phyloP scores from a whole-genome alignment of 2,888 invertebrate genomes.

The Rotaria sp. region DNA sequence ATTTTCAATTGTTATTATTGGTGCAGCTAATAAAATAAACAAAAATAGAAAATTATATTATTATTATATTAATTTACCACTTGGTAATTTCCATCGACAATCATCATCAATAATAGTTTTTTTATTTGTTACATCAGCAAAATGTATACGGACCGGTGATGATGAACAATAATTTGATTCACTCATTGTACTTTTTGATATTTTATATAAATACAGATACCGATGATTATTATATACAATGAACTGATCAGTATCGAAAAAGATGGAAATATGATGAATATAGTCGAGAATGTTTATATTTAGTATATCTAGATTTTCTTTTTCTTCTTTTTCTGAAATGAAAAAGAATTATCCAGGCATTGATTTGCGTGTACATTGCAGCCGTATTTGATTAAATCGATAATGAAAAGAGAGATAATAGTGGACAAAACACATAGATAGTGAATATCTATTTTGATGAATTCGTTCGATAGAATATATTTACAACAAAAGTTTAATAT shows the following conservation, averaged over 20 bases:
- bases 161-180: not conserved
- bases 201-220: not conserved
- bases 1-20: not conserved
- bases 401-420: not conserved
- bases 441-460: not conserved
- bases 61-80: not conserved
- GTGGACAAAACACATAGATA: not conserved
- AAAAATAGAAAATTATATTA: not conserved
- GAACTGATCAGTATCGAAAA: not conserved
- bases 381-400: not conserved
- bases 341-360: not conserved
- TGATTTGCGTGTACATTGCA: not conserved
- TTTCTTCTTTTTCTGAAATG: not conserved
- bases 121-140: slow-evolving; percentile 1
- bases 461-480: no score
- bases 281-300: not conserved
- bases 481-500: no score
- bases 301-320: not conserved
- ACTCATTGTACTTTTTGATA: not conserved
- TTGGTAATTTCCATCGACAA: not conserved
- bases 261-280: not conserved
- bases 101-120: not conserved
- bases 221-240: not conserved
- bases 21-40: not conserved
- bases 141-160: not conserved